These are phyloP conservation scores for Macropodus opercularis DNA, from an alignment of 2,797 vertebrate species.

Conservation along the genomic window DNA sequence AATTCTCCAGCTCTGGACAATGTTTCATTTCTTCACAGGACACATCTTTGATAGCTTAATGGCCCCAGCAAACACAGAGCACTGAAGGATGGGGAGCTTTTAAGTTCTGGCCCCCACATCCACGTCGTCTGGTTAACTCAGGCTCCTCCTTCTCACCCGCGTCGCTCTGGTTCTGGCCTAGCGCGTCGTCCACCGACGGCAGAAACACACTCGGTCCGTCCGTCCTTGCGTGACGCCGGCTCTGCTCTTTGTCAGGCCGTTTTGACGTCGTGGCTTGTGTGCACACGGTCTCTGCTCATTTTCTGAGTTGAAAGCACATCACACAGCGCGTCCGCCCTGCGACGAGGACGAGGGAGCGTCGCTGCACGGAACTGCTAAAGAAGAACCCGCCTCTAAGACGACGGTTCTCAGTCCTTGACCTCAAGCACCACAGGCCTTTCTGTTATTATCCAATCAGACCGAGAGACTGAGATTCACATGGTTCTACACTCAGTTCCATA, in stretches of 20 bases:
- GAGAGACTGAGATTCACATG: neutral
- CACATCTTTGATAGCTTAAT: conserved; percentile 85
- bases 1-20: conserved; percentile 86
- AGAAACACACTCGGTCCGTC: conserved; percentile 50
- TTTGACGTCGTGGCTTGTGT: conserved; percentile 65
- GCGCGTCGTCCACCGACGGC: too few relatives aligned
- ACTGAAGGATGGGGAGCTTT: conserved; percentile 49
- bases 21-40: conserved; percentile 84
- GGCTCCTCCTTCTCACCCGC: too few relatives aligned
- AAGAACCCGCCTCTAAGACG: conserved; percentile 8
- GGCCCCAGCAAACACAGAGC: conserved; percentile 68
- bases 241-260: conserved; percentile 75
- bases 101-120: conserved; percentile 58
- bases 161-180: too few relatives aligned
- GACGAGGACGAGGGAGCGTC: too few relatives aligned
- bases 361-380: neutral
- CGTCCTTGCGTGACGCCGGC: conserved; percentile 52
- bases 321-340: too few relatives aligned
- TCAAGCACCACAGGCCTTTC: conserved; percentile 3
- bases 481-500: too few relatives aligned
- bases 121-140: too few relatives aligned
- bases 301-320: conserved; percentile 44
- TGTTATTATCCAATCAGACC: neutral
- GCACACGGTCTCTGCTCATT: conserved; percentile 57
- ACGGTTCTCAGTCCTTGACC: conserved; percentile 4